Base-by-base conservation (phyloP, 1,140 invertebrate genomes). In the Aphis craccivora region DNA sequence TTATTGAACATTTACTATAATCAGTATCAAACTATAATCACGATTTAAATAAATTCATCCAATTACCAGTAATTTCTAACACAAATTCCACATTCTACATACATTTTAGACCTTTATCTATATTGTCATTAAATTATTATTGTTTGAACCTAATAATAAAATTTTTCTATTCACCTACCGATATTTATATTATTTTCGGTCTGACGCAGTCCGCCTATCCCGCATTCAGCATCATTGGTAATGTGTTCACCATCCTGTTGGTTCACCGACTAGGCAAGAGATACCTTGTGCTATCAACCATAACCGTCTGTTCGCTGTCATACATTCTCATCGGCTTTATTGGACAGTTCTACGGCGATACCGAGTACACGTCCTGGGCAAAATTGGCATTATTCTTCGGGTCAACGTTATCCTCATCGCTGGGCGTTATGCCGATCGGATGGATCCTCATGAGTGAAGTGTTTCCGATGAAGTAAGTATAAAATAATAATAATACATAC, bases 391-490 rank as follows among this genome's bases (percentile, higher is more conserved):
- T 92, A 22, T 92, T 92, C 14, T 92, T 81, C 6, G 7, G n/a
- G 22, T 48, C 67, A 5, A 81, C 45, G 67, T 37, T 92, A 37
- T 76, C 90, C 48, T 92, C 90, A n/a, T 92, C 90, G 7, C 23
- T 92, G 35, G 90, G 90, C 22, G 25, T 92, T 22, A 83, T 83
- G 90, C 90, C 90, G 18, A 48, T 92, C 43, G 90, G 60, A 92
- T 92, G 90, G 90, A 92, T 92, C 23, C n/a, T 48, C 90, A 92
- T 92, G 20, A 35, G 90, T n/a, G 90, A 92, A 92, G 67, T 92
- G 3, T 92, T 92, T n/a, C 90, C 90, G 25, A 92, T 92, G 90
- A 92, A 92, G 90, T 92, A 51, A 20, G 67, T 48, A 37, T 35
- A 37, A 11, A 45, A 48, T 45, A 87, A 30, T 87, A 40, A 76